phyloP scores from a whole-genome alignment of 2,888 invertebrate species.

The Stenichneumon culpator region DNA sequence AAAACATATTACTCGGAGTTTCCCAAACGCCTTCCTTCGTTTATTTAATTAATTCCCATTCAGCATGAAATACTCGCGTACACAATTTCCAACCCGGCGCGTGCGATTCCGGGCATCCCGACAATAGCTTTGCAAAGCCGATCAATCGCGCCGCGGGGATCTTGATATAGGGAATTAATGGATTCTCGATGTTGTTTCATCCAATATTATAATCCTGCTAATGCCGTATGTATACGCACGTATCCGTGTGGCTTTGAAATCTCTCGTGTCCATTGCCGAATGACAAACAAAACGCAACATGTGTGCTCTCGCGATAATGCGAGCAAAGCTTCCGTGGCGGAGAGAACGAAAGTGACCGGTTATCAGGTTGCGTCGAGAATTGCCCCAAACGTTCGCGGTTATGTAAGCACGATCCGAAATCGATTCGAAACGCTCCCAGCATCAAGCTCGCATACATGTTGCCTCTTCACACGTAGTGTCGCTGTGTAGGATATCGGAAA shows the following conservation, averaged over 20 bases:
- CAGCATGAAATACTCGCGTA: conserved; percentile 24
- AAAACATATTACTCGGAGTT: too few species aligned
- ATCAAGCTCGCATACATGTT: conserved; percentile 24
- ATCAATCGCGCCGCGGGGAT: conserved; percentile 46
- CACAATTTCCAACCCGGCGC: conserved; percentile 18
- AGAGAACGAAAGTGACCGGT: conserved; percentile 10
- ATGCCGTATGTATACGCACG: conserved; percentile 2
- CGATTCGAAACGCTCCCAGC: not conserved
- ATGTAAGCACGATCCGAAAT: conserved; percentile 58
- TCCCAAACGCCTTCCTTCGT: too few species aligned
- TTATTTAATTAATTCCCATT: conserved; percentile 28
- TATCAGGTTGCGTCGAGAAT: conserved; percentile 33
- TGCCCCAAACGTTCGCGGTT: conserved; percentile 48
- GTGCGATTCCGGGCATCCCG: not conserved
- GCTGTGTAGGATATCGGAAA: not conserved
- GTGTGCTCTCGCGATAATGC: not conserved
- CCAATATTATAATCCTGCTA: conserved; percentile 56
- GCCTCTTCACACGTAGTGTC: not conserved
- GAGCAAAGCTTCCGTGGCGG: not conserved
- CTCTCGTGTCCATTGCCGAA: conserved; percentile 9
- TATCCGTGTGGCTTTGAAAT: conserved; percentile 33
- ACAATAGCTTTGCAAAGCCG: conserved; percentile 52
- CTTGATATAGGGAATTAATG: conserved; percentile 58
- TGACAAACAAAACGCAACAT: conserved; percentile 2
- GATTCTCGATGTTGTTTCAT: conserved; percentile 21